Percentiles rank a stretch among this genome's conserved stretches.
Evolutionary conservation across 2,888 invertebrate species (phyloP).

Genomic region (Eilema sororculum): DNA sequence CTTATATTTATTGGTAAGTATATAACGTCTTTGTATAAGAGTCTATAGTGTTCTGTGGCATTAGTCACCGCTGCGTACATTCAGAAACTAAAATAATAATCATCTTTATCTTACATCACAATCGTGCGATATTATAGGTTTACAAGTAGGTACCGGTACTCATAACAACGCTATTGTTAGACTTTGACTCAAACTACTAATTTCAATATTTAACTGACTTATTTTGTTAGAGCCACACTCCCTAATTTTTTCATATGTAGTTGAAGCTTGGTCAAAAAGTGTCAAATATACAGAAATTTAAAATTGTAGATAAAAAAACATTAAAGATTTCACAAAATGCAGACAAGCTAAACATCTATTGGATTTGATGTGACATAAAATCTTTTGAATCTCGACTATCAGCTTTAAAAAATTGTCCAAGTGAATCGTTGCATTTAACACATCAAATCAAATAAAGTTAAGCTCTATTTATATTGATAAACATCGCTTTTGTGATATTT

Average conservation of each 20-base stretch:
- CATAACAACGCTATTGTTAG: neutral
- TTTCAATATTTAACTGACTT: neutral
- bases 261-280: too few species aligned
- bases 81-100: slow-evolving; percentile 7
- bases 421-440: neutral
- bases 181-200: neutral
- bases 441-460: slow-evolving; percentile 1
- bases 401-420: neutral
- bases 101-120: slow-evolving; percentile 10
- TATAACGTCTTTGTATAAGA: neutral
- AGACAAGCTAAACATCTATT: too few species aligned
- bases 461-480: neutral
- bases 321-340: neutral
- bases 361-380: too few species aligned
- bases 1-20: neutral
- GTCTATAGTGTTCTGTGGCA: neutral
- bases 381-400: neutral
- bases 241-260: neutral
- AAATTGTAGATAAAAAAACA: neutral
- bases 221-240: neutral
- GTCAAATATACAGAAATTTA: neutral
- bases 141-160: neutral
- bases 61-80: slow-evolving; percentile 11
- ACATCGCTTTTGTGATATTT: neutral
- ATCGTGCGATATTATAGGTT: slow-evolving; percentile 1